Conservation (phyloP, 2,888 invertebrate species). For the Brachypterus glaber region DNA sequence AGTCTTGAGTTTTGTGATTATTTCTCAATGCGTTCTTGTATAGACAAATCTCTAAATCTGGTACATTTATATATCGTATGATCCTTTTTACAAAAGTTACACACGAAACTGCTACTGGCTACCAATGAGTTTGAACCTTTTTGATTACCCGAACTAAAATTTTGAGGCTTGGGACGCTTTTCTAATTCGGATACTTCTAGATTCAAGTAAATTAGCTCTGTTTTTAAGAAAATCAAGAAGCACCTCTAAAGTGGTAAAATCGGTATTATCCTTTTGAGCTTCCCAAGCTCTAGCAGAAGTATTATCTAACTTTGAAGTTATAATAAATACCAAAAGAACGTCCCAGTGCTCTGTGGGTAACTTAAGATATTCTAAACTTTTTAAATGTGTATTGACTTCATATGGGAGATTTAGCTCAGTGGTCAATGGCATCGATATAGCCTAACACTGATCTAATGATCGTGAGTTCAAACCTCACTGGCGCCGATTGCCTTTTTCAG, state of each 20-base stretch:
- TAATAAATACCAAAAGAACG: neutral
- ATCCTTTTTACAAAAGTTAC: neutral
- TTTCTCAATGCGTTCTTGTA: neutral
- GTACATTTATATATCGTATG: neutral
- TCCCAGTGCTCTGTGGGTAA: conserved; percentile 2
- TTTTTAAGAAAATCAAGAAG: neutral
- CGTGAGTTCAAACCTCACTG: too few species aligned
- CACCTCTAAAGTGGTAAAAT: neutral
- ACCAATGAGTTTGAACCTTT: too few species aligned
- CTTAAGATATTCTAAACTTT: too few species aligned
- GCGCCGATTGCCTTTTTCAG: too few species aligned
- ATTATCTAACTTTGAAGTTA: conserved; percentile 1
- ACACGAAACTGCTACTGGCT: neutral
- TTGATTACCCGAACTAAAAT: too few species aligned
- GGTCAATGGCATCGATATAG: too few species aligned
- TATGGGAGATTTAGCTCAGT: too few species aligned
- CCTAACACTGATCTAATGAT: too few species aligned
- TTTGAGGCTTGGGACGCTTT: neutral
- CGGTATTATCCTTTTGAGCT: too few species aligned
- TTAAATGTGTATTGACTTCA: too few species aligned
- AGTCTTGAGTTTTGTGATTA: neutral
- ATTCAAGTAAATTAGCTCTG: neutral
- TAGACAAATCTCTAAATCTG: neutral
- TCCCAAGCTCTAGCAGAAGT: too few species aligned
- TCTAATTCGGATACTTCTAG: neutral